Percentiles rank a stretch among this genome's conserved stretches.
Conservation (phyloP, 2,113 vertebrate genomes). For the Hemiscyllium ocellatum region DNA sequence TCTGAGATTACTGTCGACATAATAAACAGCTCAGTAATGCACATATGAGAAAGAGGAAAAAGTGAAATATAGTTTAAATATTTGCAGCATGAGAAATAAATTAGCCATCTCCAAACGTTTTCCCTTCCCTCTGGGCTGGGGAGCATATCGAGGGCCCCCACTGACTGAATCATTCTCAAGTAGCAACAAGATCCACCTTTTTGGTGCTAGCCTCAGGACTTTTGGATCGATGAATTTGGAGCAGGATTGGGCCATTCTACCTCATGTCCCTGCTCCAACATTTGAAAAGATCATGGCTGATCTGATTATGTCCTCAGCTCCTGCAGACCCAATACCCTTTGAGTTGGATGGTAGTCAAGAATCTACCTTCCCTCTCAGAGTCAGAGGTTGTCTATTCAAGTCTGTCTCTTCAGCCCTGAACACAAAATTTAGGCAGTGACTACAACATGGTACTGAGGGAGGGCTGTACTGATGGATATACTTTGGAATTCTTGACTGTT, state of each 20-base stretch:
- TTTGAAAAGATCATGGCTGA: too few species aligned
- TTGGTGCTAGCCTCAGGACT: too few species aligned
- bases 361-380: not conserved
- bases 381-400: not conserved
- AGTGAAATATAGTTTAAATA: not conserved
- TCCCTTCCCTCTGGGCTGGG: not conserved
- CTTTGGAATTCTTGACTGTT: too few species aligned
- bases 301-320: too few species aligned
- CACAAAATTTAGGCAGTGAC: not conserved
- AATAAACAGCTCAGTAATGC: not conserved
- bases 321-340: too few species aligned
- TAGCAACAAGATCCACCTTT: not conserved
- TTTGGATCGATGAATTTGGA: too few species aligned
- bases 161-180: not conserved
- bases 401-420: not conserved
- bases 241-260: too few species aligned
- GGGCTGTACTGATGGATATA: not conserved
- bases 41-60: not conserved
- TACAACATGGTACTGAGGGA: not conserved
- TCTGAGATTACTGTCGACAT: not conserved
- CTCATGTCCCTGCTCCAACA: too few species aligned
- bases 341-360: too few species aligned
- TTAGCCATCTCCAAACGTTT: not conserved
- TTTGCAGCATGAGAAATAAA: not conserved
- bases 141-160: not conserved